phyloP scores from a whole-genome alignment of 2,797 vertebrate genomes.

The Danio kyathit region DNA sequence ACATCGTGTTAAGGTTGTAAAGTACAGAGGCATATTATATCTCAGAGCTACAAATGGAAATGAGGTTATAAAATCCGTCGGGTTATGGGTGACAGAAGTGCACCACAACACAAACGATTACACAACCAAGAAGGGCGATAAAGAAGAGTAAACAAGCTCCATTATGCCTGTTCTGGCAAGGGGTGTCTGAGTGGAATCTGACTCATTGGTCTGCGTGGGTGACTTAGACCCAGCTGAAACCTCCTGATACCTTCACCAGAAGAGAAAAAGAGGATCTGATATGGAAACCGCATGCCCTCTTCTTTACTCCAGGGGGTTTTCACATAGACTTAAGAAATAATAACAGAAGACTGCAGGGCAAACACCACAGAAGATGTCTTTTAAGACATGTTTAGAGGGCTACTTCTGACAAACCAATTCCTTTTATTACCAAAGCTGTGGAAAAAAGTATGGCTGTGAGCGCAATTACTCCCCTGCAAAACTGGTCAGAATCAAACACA shows the following conservation, averaged over 20 bases:
- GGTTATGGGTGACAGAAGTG: conserved; percentile 13
- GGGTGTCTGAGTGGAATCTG: conserved; percentile 38
- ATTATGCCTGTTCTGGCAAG: conserved; percentile 24
- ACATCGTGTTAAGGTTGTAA: conserved; percentile 2
- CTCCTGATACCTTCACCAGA: conserved; percentile 34
- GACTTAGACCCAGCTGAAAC: conserved; percentile 33
- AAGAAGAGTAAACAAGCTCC: conserved; percentile 37
- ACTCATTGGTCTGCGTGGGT: conserved; percentile 49
- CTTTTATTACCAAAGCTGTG: conserved; percentile 11
- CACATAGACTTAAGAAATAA: conserved; percentile 28
- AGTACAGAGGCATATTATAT: not conserved
- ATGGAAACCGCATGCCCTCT: conserved; percentile 38
- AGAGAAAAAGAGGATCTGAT: conserved; percentile 36
- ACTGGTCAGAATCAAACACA: not conserved
- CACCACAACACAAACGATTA: conserved; percentile 1
- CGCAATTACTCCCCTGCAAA: not conserved
- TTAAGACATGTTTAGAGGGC: conserved; percentile 14
- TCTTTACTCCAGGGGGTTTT: conserved; percentile 30
- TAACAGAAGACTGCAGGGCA: conserved; percentile 34
- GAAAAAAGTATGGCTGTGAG: conserved; percentile 7
- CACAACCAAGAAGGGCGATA: conserved; percentile 19
- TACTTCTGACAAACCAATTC: not conserved
- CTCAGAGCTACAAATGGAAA: conserved; percentile 13
- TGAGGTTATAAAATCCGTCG: conserved; percentile 2
- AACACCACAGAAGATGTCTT: conserved; percentile 25